Evolutionary conservation across 2,797 vertebrate species (phyloP).

Genomic region (Microhierax caerulescens): DNA sequence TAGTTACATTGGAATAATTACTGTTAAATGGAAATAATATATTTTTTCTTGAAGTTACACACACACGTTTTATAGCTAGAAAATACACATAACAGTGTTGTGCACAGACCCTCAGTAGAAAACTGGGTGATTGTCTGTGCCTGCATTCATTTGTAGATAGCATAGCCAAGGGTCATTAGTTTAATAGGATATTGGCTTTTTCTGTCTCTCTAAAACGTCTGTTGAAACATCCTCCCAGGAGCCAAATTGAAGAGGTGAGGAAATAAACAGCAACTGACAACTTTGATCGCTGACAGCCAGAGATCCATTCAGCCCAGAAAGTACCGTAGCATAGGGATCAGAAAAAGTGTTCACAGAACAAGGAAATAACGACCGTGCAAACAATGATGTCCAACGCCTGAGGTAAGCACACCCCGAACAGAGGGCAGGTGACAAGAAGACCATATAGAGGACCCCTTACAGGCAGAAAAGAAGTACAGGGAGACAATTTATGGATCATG

Average conservation of each 20-base stretch:
- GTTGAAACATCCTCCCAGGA: constrained; percentile 74
- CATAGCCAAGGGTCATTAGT: constrained; percentile 76
- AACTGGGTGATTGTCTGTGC: constrained; percentile 37
- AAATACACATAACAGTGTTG: not conserved
- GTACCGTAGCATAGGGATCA: not conserved
- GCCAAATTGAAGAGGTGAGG: constrained; percentile 75
- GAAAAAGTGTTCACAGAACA: not conserved
- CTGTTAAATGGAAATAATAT: not conserved
- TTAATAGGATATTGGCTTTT: constrained; percentile 76
- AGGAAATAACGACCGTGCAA: not conserved
- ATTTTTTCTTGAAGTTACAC: not conserved
- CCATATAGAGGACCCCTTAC: not conserved
- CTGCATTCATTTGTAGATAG: constrained; percentile 45
- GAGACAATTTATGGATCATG: not conserved
- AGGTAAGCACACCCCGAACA: not conserved
- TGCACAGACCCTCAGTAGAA: not conserved
- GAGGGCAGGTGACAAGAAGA: not conserved
- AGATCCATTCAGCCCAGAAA: constrained; percentile 40
- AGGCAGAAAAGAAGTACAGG: not conserved
- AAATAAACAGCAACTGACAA: constrained; percentile 76
- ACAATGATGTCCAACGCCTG: not conserved
- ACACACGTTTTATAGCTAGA: not conserved
- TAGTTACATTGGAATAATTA: not conserved
- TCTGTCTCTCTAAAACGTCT: constrained; percentile 74
- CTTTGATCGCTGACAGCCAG: constrained; percentile 67